Evolutionary conservation across 2,113 vertebrate species (phyloP).

Genomic region (Ploceus nigricollis): DNA sequence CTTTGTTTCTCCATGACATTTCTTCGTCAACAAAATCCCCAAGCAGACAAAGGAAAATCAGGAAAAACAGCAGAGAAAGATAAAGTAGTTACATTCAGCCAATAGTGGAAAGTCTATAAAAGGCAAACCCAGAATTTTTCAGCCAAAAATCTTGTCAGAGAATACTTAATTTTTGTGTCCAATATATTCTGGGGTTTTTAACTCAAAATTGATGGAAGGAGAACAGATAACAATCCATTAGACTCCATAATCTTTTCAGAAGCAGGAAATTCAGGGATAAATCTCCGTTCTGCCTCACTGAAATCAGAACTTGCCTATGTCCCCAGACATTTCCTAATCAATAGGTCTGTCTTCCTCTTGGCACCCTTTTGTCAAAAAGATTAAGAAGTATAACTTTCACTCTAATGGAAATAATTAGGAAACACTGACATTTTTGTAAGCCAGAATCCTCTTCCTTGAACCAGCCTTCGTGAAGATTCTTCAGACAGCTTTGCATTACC

Average conservation of each 20-base stretch:
- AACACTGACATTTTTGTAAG: not conserved
- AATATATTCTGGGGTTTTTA: not conserved
- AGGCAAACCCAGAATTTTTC: not conserved
- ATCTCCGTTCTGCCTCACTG: not conserved
- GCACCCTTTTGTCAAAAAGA: not conserved
- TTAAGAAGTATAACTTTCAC: not conserved
- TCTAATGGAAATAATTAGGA: not conserved
- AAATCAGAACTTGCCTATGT: not conserved
- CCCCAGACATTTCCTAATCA: not conserved
- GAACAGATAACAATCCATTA: not conserved
- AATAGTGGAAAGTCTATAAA: not conserved
- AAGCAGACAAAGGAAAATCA: not conserved
- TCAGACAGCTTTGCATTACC: not conserved
- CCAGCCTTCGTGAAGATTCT: not conserved
- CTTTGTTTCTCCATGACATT: not conserved
- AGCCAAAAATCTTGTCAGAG: not conserved
- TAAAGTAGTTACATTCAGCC: not conserved
- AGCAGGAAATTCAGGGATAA: not conserved
- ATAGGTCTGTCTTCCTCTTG: not conserved
- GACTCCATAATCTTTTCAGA: not conserved
- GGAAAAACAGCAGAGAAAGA: not conserved
- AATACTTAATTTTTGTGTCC: not conserved
- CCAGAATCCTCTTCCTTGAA: not conserved
- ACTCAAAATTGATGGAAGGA: not conserved
- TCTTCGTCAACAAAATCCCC: not conserved